These are phyloP conservation scores for Malthinus flaveolus DNA, from an alignment of 2,888 invertebrate genomes.

Conservation along the genomic window DNA sequence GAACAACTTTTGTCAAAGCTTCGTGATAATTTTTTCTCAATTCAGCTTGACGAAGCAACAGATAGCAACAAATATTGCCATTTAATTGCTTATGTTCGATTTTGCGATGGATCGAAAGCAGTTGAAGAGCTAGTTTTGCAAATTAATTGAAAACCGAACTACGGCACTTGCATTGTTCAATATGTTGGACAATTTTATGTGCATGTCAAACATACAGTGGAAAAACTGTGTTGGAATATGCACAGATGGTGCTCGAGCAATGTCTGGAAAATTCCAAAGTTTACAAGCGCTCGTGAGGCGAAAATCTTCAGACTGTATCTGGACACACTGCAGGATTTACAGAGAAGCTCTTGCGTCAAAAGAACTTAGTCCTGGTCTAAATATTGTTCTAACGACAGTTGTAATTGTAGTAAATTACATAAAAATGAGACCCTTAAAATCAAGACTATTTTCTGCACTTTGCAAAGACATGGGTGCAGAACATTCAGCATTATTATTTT, in stretches of 20 bases:
- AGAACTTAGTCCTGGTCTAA: constrained; percentile 22
- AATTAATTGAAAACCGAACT: constrained; percentile 20
- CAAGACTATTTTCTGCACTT: constrained; percentile 1
- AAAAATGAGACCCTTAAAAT: background rate
- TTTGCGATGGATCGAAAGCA: constrained; percentile 15
- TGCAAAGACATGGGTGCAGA: constrained; percentile 8
- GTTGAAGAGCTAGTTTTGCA: constrained; percentile 32
- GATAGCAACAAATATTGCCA: constrained; percentile 26
- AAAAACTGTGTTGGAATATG: constrained; percentile 31
- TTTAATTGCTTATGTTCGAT: constrained; percentile 28
- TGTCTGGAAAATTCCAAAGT: constrained; percentile 19
- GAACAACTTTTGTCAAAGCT: constrained; percentile 26
- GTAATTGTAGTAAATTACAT: background rate
- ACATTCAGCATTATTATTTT: constrained; percentile 19
- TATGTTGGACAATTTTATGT: constrained; percentile 24
- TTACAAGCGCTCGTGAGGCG: constrained; percentile 19
- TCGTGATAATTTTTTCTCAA: constrained; percentile 14
- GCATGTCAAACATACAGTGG: constrained; percentile 24
- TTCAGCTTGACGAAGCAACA: constrained; percentile 28
- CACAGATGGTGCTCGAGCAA: constrained; percentile 31
- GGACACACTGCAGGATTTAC: constrained; percentile 27
- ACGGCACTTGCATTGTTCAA: constrained; percentile 25
- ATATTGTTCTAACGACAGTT: background rate
- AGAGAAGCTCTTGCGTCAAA: constrained; percentile 15
- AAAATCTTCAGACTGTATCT: constrained; percentile 23